A percentile compares a stretch with the other conserved stretches of the same genome.
These are phyloP conservation scores for Drosophila melanogaster DNA, from an alignment of 1,140 invertebrate species.

Conservation along the genomic window Release_6_plus_ISO1_MT NT_037436.4:16065501-16066000, in stretches of 20 bases:
- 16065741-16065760: neutral
- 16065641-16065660: neutral
- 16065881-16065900: slow-evolving; percentile 67
- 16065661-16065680: too few relatives aligned
- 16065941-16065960: slow-evolving; percentile 50
- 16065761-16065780: slow-evolving; percentile 29
- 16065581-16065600: neutral
- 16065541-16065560: neutral
- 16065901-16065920: slow-evolving; percentile 61
- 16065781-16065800: slow-evolving; percentile 25
- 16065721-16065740: too few relatives aligned
- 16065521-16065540: too few relatives aligned
- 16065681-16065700: too few relatives aligned
- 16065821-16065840: slow-evolving; percentile 45
- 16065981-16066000: neutral
- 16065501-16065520: neutral
- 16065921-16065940: slow-evolving; percentile 75
- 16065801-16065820: slow-evolving; percentile 31
- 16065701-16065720: too few relatives aligned
- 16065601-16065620: too few relatives aligned
- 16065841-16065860: slow-evolving; percentile 71
- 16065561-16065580: neutral
- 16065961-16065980: slow-evolving; percentile 7
- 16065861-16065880: slow-evolving; percentile 45
- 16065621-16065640: too few relatives aligned